Conservation (phyloP, 2,797 vertebrate genomes). For the Brotula barbata region DNA sequence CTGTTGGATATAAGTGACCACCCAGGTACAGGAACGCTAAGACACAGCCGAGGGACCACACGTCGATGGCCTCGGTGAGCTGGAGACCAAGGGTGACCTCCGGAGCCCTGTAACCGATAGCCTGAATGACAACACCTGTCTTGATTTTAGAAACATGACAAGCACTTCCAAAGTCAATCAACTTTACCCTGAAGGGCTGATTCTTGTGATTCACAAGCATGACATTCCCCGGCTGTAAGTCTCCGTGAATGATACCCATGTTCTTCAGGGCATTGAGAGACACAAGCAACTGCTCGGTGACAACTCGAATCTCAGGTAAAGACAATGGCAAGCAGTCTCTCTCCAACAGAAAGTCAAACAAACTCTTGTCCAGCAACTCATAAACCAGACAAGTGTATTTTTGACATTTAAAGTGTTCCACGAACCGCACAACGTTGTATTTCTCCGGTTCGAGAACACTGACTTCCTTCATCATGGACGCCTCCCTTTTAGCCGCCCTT, state of each 20-base stretch:
- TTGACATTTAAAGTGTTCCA: not conserved
- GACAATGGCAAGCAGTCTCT: not conserved
- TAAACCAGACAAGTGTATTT: not conserved
- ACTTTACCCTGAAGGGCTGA: not conserved
- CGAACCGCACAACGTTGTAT: not conserved
- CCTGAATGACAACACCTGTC: not conserved
- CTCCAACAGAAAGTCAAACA: rapidly evolving
- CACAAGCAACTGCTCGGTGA: not conserved
- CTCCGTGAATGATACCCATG: not conserved
- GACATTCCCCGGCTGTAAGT: not conserved
- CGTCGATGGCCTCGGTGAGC: not conserved
- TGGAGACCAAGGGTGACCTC: not conserved
- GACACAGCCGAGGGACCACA: not conserved
- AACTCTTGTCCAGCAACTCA: constrained; percentile 1
- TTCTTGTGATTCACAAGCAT: not conserved
- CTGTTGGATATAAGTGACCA: not conserved
- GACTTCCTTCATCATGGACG: not conserved
- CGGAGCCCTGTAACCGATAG: not conserved
- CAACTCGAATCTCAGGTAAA: not conserved
- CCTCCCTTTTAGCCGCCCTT: not conserved
- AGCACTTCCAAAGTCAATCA: constrained; percentile 1
- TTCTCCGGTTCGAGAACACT: not conserved
- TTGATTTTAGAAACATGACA: too few species aligned
- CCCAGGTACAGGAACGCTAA: too few species aligned
- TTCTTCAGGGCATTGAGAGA: not conserved